phyloP scores from a whole-genome alignment of 2,797 vertebrate species.

The Lepilemur septentrionalis region DNA sequence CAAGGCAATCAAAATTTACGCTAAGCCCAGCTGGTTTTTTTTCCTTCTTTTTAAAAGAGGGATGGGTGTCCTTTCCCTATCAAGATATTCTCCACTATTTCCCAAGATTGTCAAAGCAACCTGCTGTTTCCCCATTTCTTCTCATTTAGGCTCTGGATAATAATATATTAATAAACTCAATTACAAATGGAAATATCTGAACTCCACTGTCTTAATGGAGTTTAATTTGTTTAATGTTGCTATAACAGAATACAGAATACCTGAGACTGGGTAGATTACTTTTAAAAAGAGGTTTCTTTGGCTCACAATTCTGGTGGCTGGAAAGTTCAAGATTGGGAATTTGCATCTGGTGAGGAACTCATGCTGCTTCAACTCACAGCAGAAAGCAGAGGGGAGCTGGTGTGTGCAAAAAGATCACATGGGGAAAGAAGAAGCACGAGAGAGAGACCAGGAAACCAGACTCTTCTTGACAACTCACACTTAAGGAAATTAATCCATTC shows the following conservation, averaged over 20 bases:
- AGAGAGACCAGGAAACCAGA: not conserved
- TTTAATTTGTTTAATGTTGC: not conserved
- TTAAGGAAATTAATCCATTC: not conserved
- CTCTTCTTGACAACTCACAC: not conserved
- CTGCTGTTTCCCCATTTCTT: not conserved
- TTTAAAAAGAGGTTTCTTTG: not conserved
- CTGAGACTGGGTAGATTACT: not conserved
- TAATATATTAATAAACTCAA: slow-evolving; percentile 2
- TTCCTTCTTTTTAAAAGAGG: slow-evolving; percentile 21
- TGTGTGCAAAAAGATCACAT: not conserved
- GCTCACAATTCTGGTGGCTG: not conserved
- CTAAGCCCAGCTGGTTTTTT: not conserved
- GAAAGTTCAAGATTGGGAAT: not conserved
- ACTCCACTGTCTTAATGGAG: not conserved
- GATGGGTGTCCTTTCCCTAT: not conserved
- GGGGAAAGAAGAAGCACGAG: fast-evolving
- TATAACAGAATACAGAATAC: not conserved
- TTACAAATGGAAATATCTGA: slow-evolving; percentile 27
- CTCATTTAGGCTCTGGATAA: not conserved
- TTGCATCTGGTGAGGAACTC: not conserved
- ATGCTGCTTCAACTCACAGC: not conserved
- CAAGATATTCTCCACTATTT: not conserved
- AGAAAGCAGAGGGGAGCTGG: not conserved
- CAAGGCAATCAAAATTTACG: not conserved
- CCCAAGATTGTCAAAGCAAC: slow-evolving; percentile 20